Conservation (phyloP, 2,797 vertebrate genomes). For the Salarias fasciatus region DNA sequence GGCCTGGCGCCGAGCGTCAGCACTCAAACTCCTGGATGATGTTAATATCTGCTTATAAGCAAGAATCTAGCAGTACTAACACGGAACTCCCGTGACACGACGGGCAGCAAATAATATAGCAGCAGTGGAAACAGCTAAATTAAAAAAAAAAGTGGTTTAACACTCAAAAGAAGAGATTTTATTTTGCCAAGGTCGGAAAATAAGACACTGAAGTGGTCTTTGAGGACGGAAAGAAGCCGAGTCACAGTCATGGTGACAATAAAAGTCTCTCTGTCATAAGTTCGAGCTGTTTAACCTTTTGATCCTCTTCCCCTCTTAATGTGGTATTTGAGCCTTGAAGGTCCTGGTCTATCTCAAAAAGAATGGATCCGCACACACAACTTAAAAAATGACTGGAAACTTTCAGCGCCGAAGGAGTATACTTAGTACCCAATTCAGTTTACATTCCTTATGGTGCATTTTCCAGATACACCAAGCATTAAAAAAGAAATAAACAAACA, state of each 20-base stretch:
- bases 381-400: conserved; percentile 7
- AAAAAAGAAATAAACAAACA: background rate
- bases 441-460: conserved; percentile 23
- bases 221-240: conserved; percentile 54
- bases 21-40: background rate
- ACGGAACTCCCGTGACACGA: too few relatives aligned
- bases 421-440: conserved; percentile 21
- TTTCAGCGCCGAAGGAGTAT: conserved; percentile 4
- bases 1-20: background rate
- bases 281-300: conserved; percentile 73
- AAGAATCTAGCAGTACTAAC: background rate
- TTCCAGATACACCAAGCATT: background rate
- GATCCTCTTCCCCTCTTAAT: conserved; percentile 51
- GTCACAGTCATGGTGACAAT: conserved; percentile 70
- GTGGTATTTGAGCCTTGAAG: conserved; percentile 36
- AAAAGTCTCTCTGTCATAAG: conserved; percentile 63
- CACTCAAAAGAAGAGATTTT: conserved; percentile 21
- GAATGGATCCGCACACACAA: background rate
- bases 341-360: conserved; percentile 26
- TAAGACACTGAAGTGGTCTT: conserved; percentile 60
- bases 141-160: conserved; percentile 1
- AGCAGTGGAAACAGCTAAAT: background rate
- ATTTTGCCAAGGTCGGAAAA: conserved; percentile 52
- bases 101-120: too few relatives aligned
- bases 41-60: background rate